Base-by-base conservation (phyloP, 2,113 vertebrate genomes). In the Ameiurus melas region DNA sequence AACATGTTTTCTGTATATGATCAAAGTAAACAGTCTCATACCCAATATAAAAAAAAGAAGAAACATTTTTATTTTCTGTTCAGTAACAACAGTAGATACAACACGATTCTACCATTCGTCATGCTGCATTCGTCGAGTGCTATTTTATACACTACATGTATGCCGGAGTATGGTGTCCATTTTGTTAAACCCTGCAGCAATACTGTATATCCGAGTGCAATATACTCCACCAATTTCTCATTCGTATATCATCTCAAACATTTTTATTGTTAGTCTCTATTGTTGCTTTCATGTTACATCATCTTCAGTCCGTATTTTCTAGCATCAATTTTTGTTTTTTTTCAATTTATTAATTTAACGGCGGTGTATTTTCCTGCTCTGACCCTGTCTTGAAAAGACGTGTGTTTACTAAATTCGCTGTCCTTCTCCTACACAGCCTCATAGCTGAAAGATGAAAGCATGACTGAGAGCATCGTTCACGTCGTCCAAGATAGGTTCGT, bases 381-480 rank as follows among this genome's bases (percentile, higher is more conserved):
- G 90, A 83, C 81, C 81, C 91, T 93, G 90, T 91, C 91, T 87
- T 91, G 85, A 92, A 93, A 66, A 93, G 93, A 93, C 92, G 94
- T 92, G 93, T 93, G 95, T 96, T 96, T 95, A 96, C 94, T 93
- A 94, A 95, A 95, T 93, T 87, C 83, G 94, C 91, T 82, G 90
- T 93, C 90, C 94, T 93, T 94, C 92, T 71, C 90, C 77, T 87
- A 43, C 64, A 93, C 93, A 95, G 94, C 94, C 94, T 89, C 68
- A 88, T 60, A 85, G 87, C 97, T 97, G 92, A 93, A 94, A 97
- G 97, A 97, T 97, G 95, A 97, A 97, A 96, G 96, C 92, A 57
- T 92, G 94, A 92, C 93, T 93, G 83, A 89, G 90, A 85, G 90
- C 92, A 93, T 93, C 91, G 93, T 95, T 95, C 94, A 94, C 93